A percentile compares a stretch with the other conserved stretches of the same genome.
These are phyloP conservation scores for Madoqua kirkii DNA, from an alignment of 2,113 vertebrate species.

Conservation along the genomic window DNA sequence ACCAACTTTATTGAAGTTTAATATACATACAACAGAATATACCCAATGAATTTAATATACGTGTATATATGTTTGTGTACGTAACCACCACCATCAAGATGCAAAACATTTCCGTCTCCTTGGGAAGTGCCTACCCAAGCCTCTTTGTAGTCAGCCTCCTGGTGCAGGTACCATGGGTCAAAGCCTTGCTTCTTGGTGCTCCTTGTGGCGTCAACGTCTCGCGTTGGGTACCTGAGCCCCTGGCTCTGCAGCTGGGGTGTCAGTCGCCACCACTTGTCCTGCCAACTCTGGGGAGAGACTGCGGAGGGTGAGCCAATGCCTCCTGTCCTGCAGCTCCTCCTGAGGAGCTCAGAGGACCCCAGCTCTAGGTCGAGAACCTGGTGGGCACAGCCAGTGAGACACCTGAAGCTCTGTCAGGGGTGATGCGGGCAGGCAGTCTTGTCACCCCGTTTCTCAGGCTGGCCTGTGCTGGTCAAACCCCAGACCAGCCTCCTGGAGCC, in stretches of 20 bases:
- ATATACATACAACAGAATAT: not conserved
- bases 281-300: not conserved
- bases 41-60: not conserved
- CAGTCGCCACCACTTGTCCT: rapidly evolving
- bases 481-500: not conserved
- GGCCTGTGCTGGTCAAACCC: not conserved
- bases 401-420: not conserved
- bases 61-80: not conserved
- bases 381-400: too few species aligned
- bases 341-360: rapidly evolving
- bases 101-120: not conserved
- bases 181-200: not conserved
- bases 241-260: not conserved
- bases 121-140: not conserved
- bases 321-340: not conserved
- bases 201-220: not conserved
- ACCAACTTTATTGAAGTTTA: not conserved
- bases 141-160: not conserved
- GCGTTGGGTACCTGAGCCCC: not conserved
- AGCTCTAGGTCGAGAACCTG: not conserved
- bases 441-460: not conserved
- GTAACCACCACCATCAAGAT: not conserved
- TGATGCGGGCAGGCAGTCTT: too few species aligned
- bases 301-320: rapidly evolving
- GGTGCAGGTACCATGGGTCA: not conserved